A percentile compares a stretch with the other conserved stretches of the same genome.
These are phyloP conservation scores for Drosophila rufa DNA, from an alignment of 1,140 invertebrate genomes.

Conservation along the genomic window DNA sequence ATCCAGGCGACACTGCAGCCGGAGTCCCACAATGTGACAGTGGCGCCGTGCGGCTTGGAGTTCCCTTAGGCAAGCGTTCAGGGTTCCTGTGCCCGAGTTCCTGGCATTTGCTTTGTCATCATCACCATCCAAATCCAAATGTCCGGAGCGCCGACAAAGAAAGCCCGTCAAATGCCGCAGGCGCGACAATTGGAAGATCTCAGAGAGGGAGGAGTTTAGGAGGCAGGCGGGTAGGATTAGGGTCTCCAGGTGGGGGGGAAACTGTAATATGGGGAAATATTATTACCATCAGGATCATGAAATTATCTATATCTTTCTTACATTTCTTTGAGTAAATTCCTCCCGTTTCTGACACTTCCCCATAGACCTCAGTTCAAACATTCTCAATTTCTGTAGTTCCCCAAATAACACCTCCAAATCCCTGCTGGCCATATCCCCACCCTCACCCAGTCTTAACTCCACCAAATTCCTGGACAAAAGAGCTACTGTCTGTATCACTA, in stretches of 20 bases:
- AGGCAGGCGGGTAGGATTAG: constrained; percentile 62
- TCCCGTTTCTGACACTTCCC: neutral
- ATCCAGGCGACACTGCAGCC: constrained; percentile 71
- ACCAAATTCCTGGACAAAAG: constrained; percentile 38
- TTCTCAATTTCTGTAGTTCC: constrained; percentile 17
- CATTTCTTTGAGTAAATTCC: neutral
- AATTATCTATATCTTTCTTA: neutral
- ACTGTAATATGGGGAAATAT: neutral
- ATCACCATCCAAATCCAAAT: constrained; percentile 13
- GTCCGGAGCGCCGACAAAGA: constrained; percentile 42
- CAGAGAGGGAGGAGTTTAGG: constrained; percentile 32
- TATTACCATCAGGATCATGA: neutral
- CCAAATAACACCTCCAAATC: constrained; percentile 34
- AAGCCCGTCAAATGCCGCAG: constrained; percentile 64
- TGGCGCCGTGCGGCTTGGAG: neutral
- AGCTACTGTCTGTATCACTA: constrained; percentile 38
- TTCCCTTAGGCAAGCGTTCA: constrained; percentile 19
- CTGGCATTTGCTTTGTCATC: constrained; percentile 51
- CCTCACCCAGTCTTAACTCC: constrained; percentile 38
- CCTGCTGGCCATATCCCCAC: constrained; percentile 1
- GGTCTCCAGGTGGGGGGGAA: constrained; percentile 33
- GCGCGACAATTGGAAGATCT: constrained; percentile 54
- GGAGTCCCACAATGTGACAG: constrained; percentile 65
- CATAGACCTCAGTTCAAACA: constrained; percentile 48
- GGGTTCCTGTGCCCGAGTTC: constrained; percentile 23